These are phyloP conservation scores for Myoxocephalus aenaeus DNA, from an alignment of 2,797 vertebrate genomes.

Conservation along the genomic window DNA sequence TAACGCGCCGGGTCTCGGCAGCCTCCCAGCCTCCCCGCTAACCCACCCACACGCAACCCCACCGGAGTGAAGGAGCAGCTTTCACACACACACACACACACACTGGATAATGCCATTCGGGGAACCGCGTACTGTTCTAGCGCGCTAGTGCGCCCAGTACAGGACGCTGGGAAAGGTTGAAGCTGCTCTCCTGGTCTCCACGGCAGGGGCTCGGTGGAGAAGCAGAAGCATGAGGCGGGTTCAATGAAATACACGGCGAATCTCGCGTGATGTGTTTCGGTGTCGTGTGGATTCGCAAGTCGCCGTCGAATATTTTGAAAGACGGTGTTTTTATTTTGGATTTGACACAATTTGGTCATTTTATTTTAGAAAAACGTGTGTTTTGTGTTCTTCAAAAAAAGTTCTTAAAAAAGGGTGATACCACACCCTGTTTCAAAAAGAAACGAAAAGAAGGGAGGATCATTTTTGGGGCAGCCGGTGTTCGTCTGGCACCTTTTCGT, in stretches of 20 bases:
- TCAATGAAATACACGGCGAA: not conserved
- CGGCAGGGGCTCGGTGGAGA: not conserved
- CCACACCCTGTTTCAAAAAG: not conserved
- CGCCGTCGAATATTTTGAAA: not conserved
- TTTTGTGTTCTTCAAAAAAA: conserved; percentile 4
- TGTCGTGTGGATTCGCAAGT: not conserved
- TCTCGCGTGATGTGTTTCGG: not conserved
- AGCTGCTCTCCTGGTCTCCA: conserved; percentile 44
- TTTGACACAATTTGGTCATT: not conserved
- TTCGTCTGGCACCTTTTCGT: conserved; percentile 22
- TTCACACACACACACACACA: no score
- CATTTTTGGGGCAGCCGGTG: conserved; percentile 17
- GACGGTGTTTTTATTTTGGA: no score
- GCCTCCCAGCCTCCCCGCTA: conserved; percentile 68
- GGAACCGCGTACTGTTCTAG: conserved; percentile 52
- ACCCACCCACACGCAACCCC: no score
- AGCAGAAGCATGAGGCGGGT: not conserved
- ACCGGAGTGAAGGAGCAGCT: no score
- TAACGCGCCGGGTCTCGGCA: conserved; percentile 78
- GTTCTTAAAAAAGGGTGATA: not conserved
- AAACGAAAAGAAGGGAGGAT: not conserved
- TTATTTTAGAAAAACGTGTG: not conserved
- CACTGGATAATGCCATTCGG: conserved; percentile 69
- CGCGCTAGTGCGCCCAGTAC: not conserved
- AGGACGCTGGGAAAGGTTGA: conserved; percentile 33